These are phyloP conservation scores for Electrophaes corylata DNA, from an alignment of 2,888 invertebrate genomes.

Conservation along the genomic window DNA sequence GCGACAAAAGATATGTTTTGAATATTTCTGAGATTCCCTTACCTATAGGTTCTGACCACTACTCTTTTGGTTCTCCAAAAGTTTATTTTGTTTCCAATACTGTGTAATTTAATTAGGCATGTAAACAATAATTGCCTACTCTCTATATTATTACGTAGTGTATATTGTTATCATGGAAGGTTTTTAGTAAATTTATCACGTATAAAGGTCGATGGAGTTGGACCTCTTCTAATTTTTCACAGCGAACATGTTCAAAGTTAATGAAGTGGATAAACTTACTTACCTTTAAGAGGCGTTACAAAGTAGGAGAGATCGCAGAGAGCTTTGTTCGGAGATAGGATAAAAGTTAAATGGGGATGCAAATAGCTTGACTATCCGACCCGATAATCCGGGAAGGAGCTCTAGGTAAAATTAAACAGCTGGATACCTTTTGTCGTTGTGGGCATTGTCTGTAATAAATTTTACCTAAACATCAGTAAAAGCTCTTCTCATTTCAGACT, in stretches of 20 bases:
- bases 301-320: constrained; percentile 17
- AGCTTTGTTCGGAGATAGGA: constrained; percentile 28
- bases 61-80: no score
- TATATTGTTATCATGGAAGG: not conserved
- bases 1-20: no score
- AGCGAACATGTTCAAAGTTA: constrained; percentile 24
- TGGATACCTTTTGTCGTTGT: constrained; percentile 1
- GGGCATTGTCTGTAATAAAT: not conserved
- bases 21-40: no score
- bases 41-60: no score
- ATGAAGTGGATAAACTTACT: constrained; percentile 26
- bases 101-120: no score
- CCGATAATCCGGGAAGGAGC: constrained; percentile 18
- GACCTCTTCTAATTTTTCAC: constrained; percentile 13
- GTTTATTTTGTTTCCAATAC: no score
- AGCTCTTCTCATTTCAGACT: no score
- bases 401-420: constrained; percentile 8
- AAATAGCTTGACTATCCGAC: constrained; percentile 27
- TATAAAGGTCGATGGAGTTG: not conserved
- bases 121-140: no score
- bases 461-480: not conserved
- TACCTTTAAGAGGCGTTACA: constrained; percentile 28
- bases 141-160: no score
- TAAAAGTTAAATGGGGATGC: constrained; percentile 32
- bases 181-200: not conserved